Base-by-base conservation (phyloP, 2,113 vertebrate species). In the Falcunculus frontatus region DNA sequence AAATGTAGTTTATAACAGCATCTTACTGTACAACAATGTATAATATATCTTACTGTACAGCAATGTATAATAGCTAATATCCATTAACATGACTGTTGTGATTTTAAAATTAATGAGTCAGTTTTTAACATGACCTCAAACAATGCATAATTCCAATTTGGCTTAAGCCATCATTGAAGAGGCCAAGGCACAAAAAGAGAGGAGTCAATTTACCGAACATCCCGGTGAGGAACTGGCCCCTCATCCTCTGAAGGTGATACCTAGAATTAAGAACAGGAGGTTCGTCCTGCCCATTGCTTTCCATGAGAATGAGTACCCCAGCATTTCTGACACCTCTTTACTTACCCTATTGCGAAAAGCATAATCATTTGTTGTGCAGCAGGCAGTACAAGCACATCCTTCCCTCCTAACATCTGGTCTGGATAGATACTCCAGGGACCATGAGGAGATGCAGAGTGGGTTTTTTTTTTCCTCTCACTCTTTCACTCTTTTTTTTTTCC, bases 391-490 rank as follows among this genome's bases (percentile, higher is more conserved):
- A 75, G 73, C 44, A 86, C 29, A 75, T 96, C 93, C 88, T 90
- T 93, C 76, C 92, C 90, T 90, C 83, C 64, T 62, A 90, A 96
- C 92, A 94, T 97, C 92, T 96, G 95, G 79, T 81, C 80, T 89
- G 79, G 60, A 78, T 10, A 90, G 93, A 94, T 96, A 96, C 85
- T 82, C 69, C n/a, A 70, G 76, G 65, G 88, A 94, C 57, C 41
- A 33, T 22, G 47, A 79, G 35, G 53, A 90, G 85, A 86, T 74
- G 29, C 26, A 88, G 63, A 83, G n/a, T n/a, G 37, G 41, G 0
- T 0, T 1, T 56, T 47, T 62, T 63, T 91, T 76, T 50, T 1
- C n/a, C 35, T 52, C 42, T 85, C 57, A 12, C 17, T 37, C 20
- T 83, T 56, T 57, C 13, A 8, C 16, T n/a, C 21, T 55, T 8